Evolutionary conservation across 2,888 invertebrate species (phyloP), one percentile per base, ranked within the genome.

Genomic region (Gymnocheta viridis): DNA sequence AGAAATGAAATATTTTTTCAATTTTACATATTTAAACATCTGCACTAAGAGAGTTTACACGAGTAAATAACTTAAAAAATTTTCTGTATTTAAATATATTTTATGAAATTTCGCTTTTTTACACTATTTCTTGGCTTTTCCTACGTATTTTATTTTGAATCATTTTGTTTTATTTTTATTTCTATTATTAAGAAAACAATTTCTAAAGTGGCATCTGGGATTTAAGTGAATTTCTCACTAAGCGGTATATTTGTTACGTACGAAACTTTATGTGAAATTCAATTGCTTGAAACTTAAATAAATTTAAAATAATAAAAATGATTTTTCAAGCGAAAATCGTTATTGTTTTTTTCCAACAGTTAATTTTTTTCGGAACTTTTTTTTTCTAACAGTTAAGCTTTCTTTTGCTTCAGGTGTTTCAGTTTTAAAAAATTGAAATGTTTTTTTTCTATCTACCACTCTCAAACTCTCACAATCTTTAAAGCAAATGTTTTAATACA

Each of bases 291-390:
- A 35, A 38, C n/a, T 67, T 24, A 51, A 38, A 51, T 51, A 38
- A 51, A 67, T 51, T 24, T 12, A 9, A 38, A 5, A n/a, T 22
- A 60, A 60, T 60, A 67, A 67, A n/a, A 49, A 51, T 38, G 10
- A 5, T 9, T 24, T 24, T 9, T 2, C 1, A 24, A 49, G 24
- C 3, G 0, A n/a, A n/a, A 49, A 10, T 22, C 44, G 44, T 56
- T 60, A 32, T 35, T 29, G 6, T 19, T 47, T 44, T 41, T 14
- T 72, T 72, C 12, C 2, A 27, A 19, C 10, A 60, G 22, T 17
- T 6, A 17, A 19, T 58, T 32, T 9, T 10, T 58, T 58, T 22
- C 44, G 44, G 47, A 49, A 32, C 24, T 29, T 3, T 19, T 47
- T 44, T 41, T 14, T 72, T 72, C 12, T 5, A 27, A 19, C 10